Conservation (phyloP, 2,888 invertebrate genomes). For the Choristoneura rosaceana region DNA sequence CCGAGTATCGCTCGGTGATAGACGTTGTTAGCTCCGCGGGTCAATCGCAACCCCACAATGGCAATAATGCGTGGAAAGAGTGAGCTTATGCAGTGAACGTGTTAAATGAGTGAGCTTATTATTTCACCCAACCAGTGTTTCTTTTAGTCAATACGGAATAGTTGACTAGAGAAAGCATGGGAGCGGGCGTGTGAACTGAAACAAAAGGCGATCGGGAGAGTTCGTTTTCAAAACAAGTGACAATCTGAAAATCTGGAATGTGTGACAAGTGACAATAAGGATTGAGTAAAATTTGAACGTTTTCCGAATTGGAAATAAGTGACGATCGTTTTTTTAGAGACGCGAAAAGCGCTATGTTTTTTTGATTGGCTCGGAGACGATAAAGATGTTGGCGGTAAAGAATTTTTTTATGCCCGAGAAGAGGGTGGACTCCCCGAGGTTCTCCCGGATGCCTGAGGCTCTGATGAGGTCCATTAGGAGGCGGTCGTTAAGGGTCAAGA, state of each 20-base stretch:
- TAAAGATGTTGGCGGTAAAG: slow-evolving; percentile 89
- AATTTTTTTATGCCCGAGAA: slow-evolving; percentile 90
- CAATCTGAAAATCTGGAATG: background rate
- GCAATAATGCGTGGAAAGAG: slow-evolving; percentile 42
- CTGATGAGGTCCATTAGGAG: slow-evolving; percentile 90
- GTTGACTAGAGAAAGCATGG: slow-evolving; percentile 38
- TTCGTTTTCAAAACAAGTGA: background rate
- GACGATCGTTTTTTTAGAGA: background rate
- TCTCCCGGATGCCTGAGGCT: slow-evolving; percentile 90
- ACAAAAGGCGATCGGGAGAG: background rate
- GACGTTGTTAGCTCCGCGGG: slow-evolving; percentile 2
- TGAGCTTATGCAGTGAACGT: background rate
- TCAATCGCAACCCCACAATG: slow-evolving; percentile 45
- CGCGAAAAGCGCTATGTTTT: background rate
- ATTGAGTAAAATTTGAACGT: background rate
- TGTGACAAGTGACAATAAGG: slow-evolving; percentile 6
- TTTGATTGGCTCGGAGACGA: slow-evolving; percentile 35
- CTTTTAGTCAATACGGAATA: slow-evolving; percentile 35
- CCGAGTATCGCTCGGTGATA: background rate
- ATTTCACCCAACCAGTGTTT: background rate
- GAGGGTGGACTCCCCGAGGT: slow-evolving; percentile 84
- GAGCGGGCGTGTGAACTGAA: slow-evolving; percentile 5
- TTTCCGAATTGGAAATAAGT: background rate
- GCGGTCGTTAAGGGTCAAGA: slow-evolving; percentile 89
- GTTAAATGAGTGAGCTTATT: background rate